phyloP scores from a whole-genome alignment of 2,888 invertebrate genomes.

The Teinopalpus imperialis region DNA sequence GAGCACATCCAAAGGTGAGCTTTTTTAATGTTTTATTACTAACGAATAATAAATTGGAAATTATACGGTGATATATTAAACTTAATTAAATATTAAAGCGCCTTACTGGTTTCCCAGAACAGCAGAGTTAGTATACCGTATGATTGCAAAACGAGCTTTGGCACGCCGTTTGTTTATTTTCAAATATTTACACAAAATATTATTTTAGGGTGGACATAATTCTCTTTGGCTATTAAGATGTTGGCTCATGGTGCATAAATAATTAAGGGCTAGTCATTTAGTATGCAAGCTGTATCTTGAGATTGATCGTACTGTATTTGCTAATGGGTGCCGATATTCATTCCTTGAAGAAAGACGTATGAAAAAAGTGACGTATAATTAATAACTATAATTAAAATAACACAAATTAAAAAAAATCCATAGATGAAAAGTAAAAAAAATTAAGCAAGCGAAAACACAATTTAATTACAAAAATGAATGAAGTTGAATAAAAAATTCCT shows the following conservation, averaged over 20 bases:
- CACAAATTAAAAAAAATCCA: no score
- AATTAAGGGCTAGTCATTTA: slow-evolving; percentile 76
- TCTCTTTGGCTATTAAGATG: slow-evolving; percentile 75
- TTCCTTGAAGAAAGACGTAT: no score
- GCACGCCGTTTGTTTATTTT: slow-evolving; percentile 70
- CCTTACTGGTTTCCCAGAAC: slow-evolving; percentile 48
- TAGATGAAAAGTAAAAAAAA: no score
- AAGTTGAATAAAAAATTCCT: slow-evolving; percentile 7
- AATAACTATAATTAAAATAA: no score
- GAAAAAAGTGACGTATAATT: no score
- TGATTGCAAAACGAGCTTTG: slow-evolving; percentile 56
- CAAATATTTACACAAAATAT: slow-evolving; percentile 79
- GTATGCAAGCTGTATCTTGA: slow-evolving; percentile 70
- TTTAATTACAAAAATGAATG: background rate
- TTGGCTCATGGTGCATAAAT: slow-evolving; percentile 78
- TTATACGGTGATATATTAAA: slow-evolving; percentile 59
- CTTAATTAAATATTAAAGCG: slow-evolving; percentile 58
- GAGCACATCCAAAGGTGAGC: slow-evolving; percentile 99
- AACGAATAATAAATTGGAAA: slow-evolving; percentile 56
- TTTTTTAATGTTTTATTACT: slow-evolving; percentile 43
- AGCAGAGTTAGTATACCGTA: slow-evolving; percentile 62
- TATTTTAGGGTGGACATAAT: slow-evolving; percentile 79
- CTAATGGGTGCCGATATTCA: no score
- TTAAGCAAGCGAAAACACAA: no score
- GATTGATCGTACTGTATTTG: slow-evolving; percentile 45